Conservation (phyloP, 2,888 invertebrate genomes). For the Acrobasis consociella region DNA sequence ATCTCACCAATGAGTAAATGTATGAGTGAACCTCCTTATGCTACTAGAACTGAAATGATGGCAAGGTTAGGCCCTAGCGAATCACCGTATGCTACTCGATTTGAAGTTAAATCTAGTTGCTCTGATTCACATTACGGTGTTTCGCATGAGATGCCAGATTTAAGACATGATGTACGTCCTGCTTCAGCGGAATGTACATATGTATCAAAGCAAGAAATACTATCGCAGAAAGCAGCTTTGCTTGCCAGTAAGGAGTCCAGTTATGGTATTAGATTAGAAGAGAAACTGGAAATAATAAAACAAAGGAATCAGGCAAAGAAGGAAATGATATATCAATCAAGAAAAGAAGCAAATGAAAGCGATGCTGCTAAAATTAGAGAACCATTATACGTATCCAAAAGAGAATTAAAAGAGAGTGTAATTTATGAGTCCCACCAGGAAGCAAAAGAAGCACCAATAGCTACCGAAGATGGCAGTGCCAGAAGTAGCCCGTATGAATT, state of each 20-base stretch:
- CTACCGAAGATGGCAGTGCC: constrained; percentile 55
- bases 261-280: constrained; percentile 67
- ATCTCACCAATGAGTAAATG: constrained; percentile 73
- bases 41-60: constrained; percentile 73
- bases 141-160: constrained; percentile 59
- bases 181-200: constrained; percentile 77
- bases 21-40: constrained; percentile 77
- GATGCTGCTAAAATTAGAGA: constrained; percentile 72
- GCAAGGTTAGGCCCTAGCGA: constrained; percentile 64
- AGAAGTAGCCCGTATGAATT: constrained; percentile 77
- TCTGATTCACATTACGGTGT: constrained; percentile 66
- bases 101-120: constrained; percentile 72
- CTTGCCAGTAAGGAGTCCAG: constrained; percentile 71
- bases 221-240: constrained; percentile 76
- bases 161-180: constrained; percentile 60
- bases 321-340: constrained; percentile 78
- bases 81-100: constrained; percentile 65
- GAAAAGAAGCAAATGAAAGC: constrained; percentile 75
- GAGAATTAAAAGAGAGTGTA: constrained; percentile 77
- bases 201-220: constrained; percentile 77
- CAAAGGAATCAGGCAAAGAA: constrained; percentile 80
- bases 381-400: constrained; percentile 77
- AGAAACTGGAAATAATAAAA: constrained; percentile 78
- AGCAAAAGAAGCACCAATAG: constrained; percentile 59
- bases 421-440: constrained; percentile 80